phyloP scores from a whole-genome alignment of 2,113 vertebrate species.

The Neomonachus schauinslandi region DNA sequence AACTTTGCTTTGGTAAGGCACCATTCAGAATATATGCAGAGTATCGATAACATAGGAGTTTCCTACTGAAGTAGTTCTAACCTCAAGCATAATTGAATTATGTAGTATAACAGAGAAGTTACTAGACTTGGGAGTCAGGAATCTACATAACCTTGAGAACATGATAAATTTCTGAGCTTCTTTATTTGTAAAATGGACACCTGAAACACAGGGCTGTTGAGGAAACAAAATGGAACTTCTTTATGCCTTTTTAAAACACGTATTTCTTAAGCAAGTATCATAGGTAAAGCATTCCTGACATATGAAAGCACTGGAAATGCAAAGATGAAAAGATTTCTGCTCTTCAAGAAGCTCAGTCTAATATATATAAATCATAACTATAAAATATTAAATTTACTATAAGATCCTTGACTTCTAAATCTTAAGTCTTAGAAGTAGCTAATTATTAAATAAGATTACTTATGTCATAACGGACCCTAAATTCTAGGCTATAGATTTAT shows the following conservation, averaged over 20 bases:
- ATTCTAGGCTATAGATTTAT: background rate
- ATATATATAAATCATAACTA: background rate
- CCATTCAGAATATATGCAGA: background rate
- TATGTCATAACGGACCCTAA: background rate
- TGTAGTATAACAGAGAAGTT: background rate
- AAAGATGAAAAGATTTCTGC: background rate
- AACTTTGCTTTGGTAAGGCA: background rate
- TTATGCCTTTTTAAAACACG: background rate
- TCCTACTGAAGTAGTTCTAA: background rate
- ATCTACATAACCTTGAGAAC: background rate
- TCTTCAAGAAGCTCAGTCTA: background rate
- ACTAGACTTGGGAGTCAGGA: background rate
- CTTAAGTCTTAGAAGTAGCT: background rate
- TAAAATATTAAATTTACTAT: background rate
- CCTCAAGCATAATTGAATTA: background rate
- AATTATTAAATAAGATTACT: background rate
- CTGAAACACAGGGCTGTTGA: background rate
- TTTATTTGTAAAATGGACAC: background rate
- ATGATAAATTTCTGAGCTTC: background rate
- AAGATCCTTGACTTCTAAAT: background rate
- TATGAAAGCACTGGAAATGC: background rate
- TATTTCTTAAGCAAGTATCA: background rate
- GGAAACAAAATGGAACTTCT: conserved; percentile 4
- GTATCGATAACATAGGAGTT: background rate
- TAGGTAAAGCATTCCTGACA: background rate